Conservation (phyloP, 2,888 invertebrate genomes). For the Nineta flava region DNA sequence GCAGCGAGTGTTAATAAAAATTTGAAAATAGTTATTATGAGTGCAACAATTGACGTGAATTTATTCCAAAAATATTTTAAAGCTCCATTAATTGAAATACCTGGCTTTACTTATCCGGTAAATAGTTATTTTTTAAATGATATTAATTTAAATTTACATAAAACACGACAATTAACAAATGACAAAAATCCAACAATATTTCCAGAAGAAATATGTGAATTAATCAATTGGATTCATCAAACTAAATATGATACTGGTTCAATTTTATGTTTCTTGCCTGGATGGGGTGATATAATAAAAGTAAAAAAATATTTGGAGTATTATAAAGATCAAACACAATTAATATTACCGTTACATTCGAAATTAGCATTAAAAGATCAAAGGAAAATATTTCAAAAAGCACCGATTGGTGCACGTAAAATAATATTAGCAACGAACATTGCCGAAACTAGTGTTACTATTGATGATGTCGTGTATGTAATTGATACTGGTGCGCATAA, state of each 20-base stretch:
- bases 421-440: slow-evolving; percentile 56
- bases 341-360: slow-evolving; percentile 24
- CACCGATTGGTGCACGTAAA: slow-evolving; percentile 39
- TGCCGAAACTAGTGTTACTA: slow-evolving; percentile 56
- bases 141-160: slow-evolving; percentile 24
- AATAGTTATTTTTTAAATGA: slow-evolving; percentile 39
- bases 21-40: slow-evolving; percentile 51
- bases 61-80: slow-evolving; percentile 40
- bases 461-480: slow-evolving; percentile 52
- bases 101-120: slow-evolving; percentile 44
- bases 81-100: slow-evolving; percentile 25
- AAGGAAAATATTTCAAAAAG: slow-evolving; percentile 34
- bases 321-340: slow-evolving; percentile 12
- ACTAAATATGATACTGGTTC: slow-evolving; percentile 41
- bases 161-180: slow-evolving; percentile 23
- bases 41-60: slow-evolving; percentile 49
- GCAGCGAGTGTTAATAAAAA: slow-evolving; percentile 34
- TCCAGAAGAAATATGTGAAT: slow-evolving; percentile 30
- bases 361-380: slow-evolving; percentile 42
- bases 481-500: slow-evolving; percentile 47
- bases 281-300: slow-evolving; percentile 52
- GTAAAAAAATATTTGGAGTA: slow-evolving; percentile 32
- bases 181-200: slow-evolving; percentile 28
- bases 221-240: slow-evolving; percentile 39
- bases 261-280: slow-evolving; percentile 58